phyloP scores from a whole-genome alignment of 2,113 vertebrate species.

The Crotalus helleri region DNA sequence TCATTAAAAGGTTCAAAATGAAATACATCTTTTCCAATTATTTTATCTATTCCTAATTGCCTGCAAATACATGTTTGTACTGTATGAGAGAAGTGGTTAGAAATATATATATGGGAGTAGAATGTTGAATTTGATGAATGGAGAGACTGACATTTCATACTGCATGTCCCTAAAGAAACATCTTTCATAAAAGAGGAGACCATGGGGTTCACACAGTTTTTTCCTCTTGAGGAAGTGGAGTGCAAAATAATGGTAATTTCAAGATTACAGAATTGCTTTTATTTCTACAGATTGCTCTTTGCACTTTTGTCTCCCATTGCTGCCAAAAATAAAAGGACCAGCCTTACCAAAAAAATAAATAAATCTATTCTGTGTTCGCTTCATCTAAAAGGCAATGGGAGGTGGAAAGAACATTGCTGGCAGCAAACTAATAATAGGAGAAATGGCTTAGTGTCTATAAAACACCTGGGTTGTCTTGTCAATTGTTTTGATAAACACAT shows the following conservation, averaged over 20 bases:
- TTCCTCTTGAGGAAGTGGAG: neutral
- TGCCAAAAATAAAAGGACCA: conserved; percentile 46
- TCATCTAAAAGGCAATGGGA: conserved; percentile 33
- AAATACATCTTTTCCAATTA: neutral
- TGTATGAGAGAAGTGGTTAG: neutral
- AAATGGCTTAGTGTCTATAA: conserved; percentile 53
- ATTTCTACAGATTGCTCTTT: conserved; percentile 37
- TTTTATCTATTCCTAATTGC: neutral
- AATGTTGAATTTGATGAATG: neutral
- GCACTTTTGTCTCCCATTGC: conserved; percentile 33
- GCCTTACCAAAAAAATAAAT: conserved; percentile 18
- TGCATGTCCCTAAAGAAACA: neutral
- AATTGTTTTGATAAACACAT: conserved; percentile 49
- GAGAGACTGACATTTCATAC: neutral
- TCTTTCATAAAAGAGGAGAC: neutral
- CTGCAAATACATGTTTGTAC: neutral
- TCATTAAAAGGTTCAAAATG: neutral
- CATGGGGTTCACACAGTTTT: neutral
- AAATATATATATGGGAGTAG: neutral
- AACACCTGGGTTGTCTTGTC: conserved; percentile 42
- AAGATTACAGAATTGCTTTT: conserved; percentile 45
- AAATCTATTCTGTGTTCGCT: conserved; percentile 31
- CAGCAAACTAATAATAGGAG: conserved; percentile 61
- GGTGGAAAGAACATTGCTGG: conserved; percentile 43
- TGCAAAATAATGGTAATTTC: conserved; percentile 34